Conservation (phyloP, 2,797 vertebrate species). For the Cossypha niveicapilla region DNA sequence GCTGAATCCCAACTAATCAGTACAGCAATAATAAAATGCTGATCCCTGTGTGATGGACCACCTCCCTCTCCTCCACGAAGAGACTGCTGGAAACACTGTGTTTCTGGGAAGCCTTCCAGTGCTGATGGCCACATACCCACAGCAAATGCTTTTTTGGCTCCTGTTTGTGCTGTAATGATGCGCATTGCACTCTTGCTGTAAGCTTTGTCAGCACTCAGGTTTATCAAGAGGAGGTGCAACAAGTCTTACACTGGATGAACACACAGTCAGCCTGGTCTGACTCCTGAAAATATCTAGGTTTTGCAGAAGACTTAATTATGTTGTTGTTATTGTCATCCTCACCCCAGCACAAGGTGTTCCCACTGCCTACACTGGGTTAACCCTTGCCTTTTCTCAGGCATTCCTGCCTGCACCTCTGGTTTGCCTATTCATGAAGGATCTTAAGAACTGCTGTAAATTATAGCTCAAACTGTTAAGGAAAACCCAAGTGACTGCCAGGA, state of each 20-base stretch:
- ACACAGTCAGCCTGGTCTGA: background rate
- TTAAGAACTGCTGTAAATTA: background rate
- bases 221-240: background rate
- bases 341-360: background rate
- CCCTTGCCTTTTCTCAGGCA: background rate
- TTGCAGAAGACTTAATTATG: background rate
- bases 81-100: background rate
- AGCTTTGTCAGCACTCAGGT: background rate
- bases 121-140: background rate
- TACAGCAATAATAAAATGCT: background rate
- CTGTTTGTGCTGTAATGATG: background rate
- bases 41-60: background rate
- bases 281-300: background rate
- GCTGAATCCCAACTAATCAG: conserved; percentile 12
- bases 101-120: conserved; percentile 44
- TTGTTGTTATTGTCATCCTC: background rate
- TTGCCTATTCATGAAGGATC: background rate
- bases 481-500: background rate
- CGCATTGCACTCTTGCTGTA: background rate
- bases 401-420: background rate
- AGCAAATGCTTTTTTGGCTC: conserved; percentile 15
- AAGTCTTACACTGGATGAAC: background rate
- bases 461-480: background rate
- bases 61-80: background rate
- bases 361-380: fast-evolving